Evolutionary conservation across 2,888 invertebrate genomes (phyloP), one percentile per base, ranked within the genome.

Genomic region (Cyclophora punctaria): DNA sequence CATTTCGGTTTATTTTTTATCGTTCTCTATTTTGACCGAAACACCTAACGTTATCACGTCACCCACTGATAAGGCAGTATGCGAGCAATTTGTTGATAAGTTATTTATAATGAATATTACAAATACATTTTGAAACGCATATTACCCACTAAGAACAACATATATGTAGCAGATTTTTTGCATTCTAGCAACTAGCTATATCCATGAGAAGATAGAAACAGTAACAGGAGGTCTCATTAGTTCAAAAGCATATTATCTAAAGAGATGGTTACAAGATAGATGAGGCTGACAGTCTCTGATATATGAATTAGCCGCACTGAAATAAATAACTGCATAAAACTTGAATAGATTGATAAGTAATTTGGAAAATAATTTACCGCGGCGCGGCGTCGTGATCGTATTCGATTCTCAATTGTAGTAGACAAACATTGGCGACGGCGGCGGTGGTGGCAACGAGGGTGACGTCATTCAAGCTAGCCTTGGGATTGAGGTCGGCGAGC

Each of bases 391-490:
- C 20, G 20, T 66, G 61, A 43, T 42, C 72, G 68, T 78, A 75
- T 80, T 76, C 83, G 79, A 81, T 78, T 81, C 77, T 67, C 73
- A 84, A 82, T 81, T 37, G 37, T 37, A 74, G 78, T 63, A 73
- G 74, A 78, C 72, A 64, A 65, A 60, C 55, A 58, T 55, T 59
- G 63, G 61, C 67, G 66, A 58, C 64, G 43, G 48, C 56, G 53
- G 48, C 52, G 54, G 50, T 48, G 71, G 71, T 70, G 74, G 67
- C 70, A 73, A 69, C 64, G 71, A 63, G 71, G 69, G 59, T 85
- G 85, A 86, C 85, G 86, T 87, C 85, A 86, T 71, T 75, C 69
- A 71, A 71, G 73, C 76, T 75, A 83, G 83, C 85, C 84, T 83
- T 83, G 82, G 73, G 74, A 83, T 82, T 78, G 85, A 85, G 85